These are phyloP conservation scores for Aphaenogaster floridana DNA, from an alignment of 1,140 invertebrate species.

Conservation along the genomic window DNA sequence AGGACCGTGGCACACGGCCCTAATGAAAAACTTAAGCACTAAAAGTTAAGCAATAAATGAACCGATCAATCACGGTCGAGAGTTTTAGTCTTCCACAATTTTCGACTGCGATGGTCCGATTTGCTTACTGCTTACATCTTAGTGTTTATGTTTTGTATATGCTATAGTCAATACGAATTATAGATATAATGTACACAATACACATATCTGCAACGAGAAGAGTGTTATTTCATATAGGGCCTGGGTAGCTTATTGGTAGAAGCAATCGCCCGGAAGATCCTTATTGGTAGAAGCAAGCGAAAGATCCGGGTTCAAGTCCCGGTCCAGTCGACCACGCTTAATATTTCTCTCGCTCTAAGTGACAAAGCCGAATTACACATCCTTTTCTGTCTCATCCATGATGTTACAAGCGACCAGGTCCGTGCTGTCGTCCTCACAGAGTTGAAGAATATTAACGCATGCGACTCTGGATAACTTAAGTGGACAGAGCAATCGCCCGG, in stretches of 20 bases:
- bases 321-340: neutral
- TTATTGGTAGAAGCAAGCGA: neutral
- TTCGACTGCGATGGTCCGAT: neutral
- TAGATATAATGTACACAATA: neutral
- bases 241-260: slow-evolving; percentile 10
- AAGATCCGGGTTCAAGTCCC: slow-evolving; percentile 16
- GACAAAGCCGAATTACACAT: neutral
- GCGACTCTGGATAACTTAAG: neutral
- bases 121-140: neutral
- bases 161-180: neutral
- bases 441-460: neutral
- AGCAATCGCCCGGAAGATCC: neutral
- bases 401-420: neutral
- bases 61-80: neutral
- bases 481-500: neutral
- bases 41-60: neutral
- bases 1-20: neutral
- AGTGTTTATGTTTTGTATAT: neutral
- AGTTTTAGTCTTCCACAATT: neutral
- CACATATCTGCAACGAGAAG: neutral
- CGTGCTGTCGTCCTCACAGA: neutral
- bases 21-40: neutral
- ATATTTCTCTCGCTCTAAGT: neutral
- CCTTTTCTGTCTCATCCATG: neutral
- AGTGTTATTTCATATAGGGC: neutral